Evolutionary conservation across 2,797 vertebrate species (phyloP).

Genomic region (Sternarchorhynchus goeldii): DNA sequence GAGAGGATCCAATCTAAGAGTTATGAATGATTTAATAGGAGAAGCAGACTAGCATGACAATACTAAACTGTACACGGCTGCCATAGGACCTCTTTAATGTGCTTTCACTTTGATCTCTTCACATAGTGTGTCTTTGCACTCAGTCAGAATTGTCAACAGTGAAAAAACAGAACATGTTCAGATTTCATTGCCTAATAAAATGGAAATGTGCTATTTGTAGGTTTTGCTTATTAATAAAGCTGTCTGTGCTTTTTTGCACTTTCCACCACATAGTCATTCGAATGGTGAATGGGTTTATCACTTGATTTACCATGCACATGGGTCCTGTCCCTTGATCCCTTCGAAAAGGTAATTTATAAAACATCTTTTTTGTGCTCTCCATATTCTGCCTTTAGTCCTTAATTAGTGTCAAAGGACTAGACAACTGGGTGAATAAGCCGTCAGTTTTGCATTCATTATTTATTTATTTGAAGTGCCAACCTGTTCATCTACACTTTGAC

Average conservation of each 20-base stretch:
- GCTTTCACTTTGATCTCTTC: constrained; percentile 41
- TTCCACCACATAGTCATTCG: constrained; percentile 18
- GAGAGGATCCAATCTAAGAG: constrained; percentile 73
- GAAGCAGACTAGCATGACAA: constrained; percentile 77
- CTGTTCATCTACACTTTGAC: constrained; percentile 67
- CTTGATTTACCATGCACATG: constrained; percentile 34
- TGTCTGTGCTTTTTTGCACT: constrained; percentile 16
- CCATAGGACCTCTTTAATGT: constrained; percentile 48
- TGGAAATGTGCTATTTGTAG: constrained; percentile 32
- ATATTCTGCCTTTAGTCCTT: constrained; percentile 68
- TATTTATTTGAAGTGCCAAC: constrained; percentile 77
- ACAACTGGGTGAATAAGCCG: constrained; percentile 76
- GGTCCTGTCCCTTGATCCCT: constrained; percentile 41
- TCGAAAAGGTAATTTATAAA: constrained; percentile 15
- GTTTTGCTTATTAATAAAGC: constrained; percentile 19
- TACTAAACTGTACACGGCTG: constrained; percentile 58
- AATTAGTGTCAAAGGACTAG: constrained; percentile 80
- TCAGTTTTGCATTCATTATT: constrained; percentile 78
- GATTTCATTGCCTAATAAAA: constrained; percentile 29
- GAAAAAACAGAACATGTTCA: constrained; percentile 14
- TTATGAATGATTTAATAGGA: constrained; percentile 78
- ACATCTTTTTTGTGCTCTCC: constrained; percentile 38
- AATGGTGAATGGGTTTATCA: constrained; percentile 15
- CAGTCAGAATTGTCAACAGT: constrained; percentile 6
- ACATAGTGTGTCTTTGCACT: constrained; percentile 19